Percentiles rank a stretch among this genome's conserved stretches.
Evolutionary conservation across 2,888 invertebrate genomes (phyloP).

Genomic region (Chloroclysta siterata): DNA sequence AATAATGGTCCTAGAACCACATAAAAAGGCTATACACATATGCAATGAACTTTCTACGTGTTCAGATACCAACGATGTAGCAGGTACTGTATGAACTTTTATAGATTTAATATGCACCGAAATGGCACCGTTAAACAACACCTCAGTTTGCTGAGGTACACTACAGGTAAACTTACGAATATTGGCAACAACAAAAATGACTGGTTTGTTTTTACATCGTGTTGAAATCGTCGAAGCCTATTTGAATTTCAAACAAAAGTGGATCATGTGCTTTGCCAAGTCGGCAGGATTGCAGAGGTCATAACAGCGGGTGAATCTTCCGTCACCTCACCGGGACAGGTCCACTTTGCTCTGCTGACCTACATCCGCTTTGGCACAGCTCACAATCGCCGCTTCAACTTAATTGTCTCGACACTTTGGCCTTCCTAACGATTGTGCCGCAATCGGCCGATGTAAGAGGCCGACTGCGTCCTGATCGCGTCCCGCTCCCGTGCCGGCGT

Average conservation of each 20-base stretch:
- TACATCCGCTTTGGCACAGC: conserved; percentile 84
- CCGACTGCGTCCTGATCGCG: conserved; percentile 47
- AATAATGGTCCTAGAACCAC: conserved; percentile 59
- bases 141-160: conserved; percentile 1
- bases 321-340: conserved; percentile 71
- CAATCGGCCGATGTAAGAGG: conserved; percentile 82
- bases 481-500: conserved; percentile 13
- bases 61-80: conserved; percentile 28
- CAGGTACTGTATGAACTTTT: conserved; percentile 39
- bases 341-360: conserved; percentile 80
- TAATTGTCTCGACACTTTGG: conserved; percentile 84
- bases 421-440: conserved; percentile 82
- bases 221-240: conserved; percentile 37
- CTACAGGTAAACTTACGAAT: conserved; percentile 15
- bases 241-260: conserved; percentile 46
- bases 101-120: conserved; percentile 37
- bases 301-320: conserved; percentile 62
- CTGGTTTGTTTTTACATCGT: conserved; percentile 12
- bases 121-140: conserved; percentile 23
- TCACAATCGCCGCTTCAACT: conserved; percentile 84
- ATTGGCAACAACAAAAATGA: conserved; percentile 16
- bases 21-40: conserved; percentile 45
- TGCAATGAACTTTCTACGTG: conserved; percentile 40
- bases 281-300: conserved; percentile 61
- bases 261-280: conserved; percentile 63